phyloP scores from a whole-genome alignment of 2,113 vertebrate species.

The Girardinichthys multiradiatus region DNA sequence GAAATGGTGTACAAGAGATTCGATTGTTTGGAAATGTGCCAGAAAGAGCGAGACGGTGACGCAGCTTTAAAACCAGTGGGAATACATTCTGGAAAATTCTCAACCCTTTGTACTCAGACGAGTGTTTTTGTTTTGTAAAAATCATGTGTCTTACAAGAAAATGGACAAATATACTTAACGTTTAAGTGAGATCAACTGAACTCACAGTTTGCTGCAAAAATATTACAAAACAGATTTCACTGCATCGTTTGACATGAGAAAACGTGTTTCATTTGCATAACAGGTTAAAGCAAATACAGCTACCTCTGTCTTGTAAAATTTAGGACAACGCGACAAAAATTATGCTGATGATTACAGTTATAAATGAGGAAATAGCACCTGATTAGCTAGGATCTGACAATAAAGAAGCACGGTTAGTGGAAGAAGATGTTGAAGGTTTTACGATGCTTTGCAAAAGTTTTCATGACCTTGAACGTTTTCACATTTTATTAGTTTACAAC shows the following conservation, averaged over 20 bases:
- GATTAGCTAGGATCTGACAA: conserved; percentile 45
- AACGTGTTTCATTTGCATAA: conserved; percentile 63
- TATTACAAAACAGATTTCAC: conserved; percentile 60
- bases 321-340: conserved; percentile 23
- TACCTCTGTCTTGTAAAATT: conserved; percentile 34
- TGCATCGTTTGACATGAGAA: conserved; percentile 49
- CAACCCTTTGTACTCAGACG: conserved; percentile 31
- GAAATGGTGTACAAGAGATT: background rate
- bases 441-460: background rate
- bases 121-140: conserved; percentile 15
- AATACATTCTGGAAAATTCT: conserved; percentile 70
- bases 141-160: conserved; percentile 53
- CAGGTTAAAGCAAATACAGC: conserved; percentile 61
- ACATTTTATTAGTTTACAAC: background rate
- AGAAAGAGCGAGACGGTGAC: conserved; percentile 22
- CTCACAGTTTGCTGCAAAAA: conserved; percentile 48
- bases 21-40: conserved; percentile 8
- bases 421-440: background rate
- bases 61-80: conserved; percentile 47
- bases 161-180: conserved; percentile 66
- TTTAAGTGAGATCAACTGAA: conserved; percentile 64
- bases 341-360: conserved; percentile 34
- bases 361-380: conserved; percentile 71
- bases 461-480: background rate
- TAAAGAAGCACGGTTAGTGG: conserved; percentile 29